These are phyloP conservation scores for Hypanus sabinus DNA, from an alignment of 2,113 vertebrate genomes.

Conservation along the genomic window DNA sequence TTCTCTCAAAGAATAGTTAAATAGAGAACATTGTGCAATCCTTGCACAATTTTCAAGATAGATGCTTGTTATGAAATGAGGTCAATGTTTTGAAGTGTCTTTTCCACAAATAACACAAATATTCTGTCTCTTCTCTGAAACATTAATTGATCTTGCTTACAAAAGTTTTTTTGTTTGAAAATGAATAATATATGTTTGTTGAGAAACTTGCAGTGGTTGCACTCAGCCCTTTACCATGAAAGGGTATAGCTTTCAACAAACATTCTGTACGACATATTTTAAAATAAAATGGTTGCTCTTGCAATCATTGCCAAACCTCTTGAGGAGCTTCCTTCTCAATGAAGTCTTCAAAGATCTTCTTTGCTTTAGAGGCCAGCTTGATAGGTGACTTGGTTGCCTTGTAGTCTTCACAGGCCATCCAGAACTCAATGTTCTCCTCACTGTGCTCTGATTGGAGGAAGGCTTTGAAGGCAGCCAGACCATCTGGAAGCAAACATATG, in stretches of 20 bases:
- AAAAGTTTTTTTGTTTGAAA: not conserved
- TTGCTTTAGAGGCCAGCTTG: conserved; percentile 77
- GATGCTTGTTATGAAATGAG: not conserved
- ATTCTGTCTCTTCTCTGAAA: no score
- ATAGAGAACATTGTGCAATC: not conserved
- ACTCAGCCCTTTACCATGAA: not conserved
- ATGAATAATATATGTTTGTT: not conserved
- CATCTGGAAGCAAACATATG: conserved; percentile 57
- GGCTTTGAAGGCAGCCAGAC: conserved; percentile 70
- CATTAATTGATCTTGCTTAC: not conserved
- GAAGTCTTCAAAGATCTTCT: conserved; percentile 89
- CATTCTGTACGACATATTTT: not conserved
- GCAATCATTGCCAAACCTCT: conserved; percentile 65
- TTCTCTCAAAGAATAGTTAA: not conserved
- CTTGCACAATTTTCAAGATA: not conserved
- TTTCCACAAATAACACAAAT: not conserved
- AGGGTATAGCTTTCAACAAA: not conserved
- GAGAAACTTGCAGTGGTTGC: not conserved
- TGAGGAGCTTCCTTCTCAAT: conserved; percentile 83
- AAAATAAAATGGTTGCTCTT: not conserved
- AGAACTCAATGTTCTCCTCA: conserved; percentile 90
- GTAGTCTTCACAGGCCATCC: conserved; percentile 87
- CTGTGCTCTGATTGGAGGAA: conserved; percentile 96
- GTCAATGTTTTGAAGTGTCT: not conserved
- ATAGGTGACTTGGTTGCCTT: conserved; percentile 73